These are phyloP conservation scores for Dasyornis broadbenti DNA, from an alignment of 2,113 vertebrate species.

Conservation along the genomic window DNA sequence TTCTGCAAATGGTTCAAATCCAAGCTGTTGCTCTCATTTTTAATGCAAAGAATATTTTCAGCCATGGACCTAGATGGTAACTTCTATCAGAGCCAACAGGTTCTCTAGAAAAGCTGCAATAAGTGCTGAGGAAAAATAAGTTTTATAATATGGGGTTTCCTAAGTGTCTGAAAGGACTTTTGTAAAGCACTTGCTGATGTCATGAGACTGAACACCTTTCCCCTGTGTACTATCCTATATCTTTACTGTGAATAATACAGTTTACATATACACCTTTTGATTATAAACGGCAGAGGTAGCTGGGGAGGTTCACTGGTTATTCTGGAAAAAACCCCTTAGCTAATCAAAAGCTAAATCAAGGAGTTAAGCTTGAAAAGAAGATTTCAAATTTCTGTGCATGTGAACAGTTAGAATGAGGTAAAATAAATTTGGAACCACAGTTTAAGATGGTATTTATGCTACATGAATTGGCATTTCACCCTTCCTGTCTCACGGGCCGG, in stretches of 20 bases:
- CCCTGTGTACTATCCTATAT: not conserved
- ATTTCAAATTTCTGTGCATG: not conserved
- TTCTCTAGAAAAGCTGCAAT: not conserved
- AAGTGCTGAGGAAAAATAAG: not conserved
- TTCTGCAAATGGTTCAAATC: not conserved
- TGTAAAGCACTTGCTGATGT: not conserved
- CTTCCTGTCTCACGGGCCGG: not conserved
- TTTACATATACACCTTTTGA: fast-evolving
- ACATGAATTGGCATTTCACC: not conserved
- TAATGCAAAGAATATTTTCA: not conserved
- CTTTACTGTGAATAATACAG: not conserved
- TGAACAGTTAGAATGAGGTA: not conserved
- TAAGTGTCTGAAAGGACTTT: not conserved
- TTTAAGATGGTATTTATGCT: not conserved
- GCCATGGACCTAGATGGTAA: not conserved
- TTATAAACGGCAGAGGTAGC: not conserved
- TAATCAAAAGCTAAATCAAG: not conserved
- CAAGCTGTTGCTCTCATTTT: not conserved
- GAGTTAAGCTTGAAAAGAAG: not conserved
- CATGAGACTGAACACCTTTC: not conserved
- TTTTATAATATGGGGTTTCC: not conserved
- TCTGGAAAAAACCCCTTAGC: not conserved
- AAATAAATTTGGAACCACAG: not conserved
- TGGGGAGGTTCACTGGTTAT: not conserved
- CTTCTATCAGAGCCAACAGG: not conserved